Conservation (phyloP, 2,888 invertebrate species). For the Aleiodes testaceus region DNA sequence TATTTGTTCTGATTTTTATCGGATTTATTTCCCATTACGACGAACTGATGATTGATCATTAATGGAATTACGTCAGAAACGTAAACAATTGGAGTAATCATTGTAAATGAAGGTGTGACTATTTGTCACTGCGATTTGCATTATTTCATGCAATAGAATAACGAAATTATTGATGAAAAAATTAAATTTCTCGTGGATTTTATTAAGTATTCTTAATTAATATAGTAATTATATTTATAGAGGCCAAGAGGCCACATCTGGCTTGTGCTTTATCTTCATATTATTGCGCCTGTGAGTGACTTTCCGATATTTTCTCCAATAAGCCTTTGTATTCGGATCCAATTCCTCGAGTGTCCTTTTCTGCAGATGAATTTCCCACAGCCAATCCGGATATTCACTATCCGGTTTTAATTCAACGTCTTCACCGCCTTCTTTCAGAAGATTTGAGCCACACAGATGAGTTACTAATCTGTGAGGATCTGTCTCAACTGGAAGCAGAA, state of each 20-base stretch:
- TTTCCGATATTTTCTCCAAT: constrained; percentile 85
- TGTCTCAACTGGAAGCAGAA: constrained; percentile 86
- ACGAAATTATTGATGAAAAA: background rate
- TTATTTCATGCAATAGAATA: background rate
- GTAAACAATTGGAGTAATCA: background rate
- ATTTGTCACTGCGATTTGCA: background rate
- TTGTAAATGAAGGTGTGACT: constrained; percentile 23
- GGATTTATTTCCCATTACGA: background rate
- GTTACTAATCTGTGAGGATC: constrained; percentile 84
- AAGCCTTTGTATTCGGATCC: constrained; percentile 85
- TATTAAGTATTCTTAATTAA: constrained; percentile 9
- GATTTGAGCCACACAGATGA: constrained; percentile 90
- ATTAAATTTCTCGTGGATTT: background rate
- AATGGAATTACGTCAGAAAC: background rate
- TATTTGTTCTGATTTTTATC: background rate
- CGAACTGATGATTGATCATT: constrained; percentile 2
- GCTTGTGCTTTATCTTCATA: constrained; percentile 38
- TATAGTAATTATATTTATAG: constrained; percentile 1
- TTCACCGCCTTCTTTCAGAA: constrained; percentile 85
- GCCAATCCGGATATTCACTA: constrained; percentile 93
- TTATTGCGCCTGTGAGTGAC: constrained; percentile 80
- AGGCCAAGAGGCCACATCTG: background rate
- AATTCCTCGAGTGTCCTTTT: constrained; percentile 79
- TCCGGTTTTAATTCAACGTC: constrained; percentile 86
- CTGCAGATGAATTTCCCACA: constrained; percentile 83